Percentiles rank a stretch among this genome's conserved stretches.
Evolutionary conservation across 2,888 invertebrate species (phyloP).

Genomic region (Cryptus armator): DNA sequence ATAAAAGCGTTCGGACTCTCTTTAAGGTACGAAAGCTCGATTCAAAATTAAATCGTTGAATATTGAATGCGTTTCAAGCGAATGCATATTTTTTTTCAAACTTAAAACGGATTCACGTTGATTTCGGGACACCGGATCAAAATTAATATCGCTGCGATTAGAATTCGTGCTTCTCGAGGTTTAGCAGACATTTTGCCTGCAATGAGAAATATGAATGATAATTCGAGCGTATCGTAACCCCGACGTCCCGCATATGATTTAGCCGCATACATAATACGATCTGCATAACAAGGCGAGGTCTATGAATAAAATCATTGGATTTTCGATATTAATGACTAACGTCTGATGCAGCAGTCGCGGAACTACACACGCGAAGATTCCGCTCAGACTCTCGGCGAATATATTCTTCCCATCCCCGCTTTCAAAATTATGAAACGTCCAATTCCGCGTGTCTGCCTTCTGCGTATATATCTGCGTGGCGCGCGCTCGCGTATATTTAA

Average conservation of each 20-base stretch:
- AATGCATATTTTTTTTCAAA: not conserved
- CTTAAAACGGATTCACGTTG: constrained; percentile 1
- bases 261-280: constrained; percentile 79
- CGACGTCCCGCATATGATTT: constrained; percentile 71
- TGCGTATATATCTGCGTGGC: not conserved
- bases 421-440: constrained; percentile 44
- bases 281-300: constrained; percentile 81
- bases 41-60: not conserved
- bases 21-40: constrained; percentile 8
- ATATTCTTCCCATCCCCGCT: constrained; percentile 52
- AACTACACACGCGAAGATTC: constrained; percentile 14
- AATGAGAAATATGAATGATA: not conserved
- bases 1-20: constrained; percentile 36
- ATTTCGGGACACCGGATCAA: not conserved
- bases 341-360: constrained; percentile 25
- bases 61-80: not conserved
- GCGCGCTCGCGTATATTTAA: constrained; percentile 23
- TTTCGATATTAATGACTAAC: constrained; percentile 80
- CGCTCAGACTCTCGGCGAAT: constrained; percentile 25
- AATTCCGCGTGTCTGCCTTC: constrained; percentile 30
- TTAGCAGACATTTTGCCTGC: not conserved
- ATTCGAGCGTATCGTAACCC: constrained; percentile 49
- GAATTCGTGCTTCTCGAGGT: not conserved
- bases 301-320: constrained; percentile 82
- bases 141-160: not conserved